Base-by-base conservation (phyloP, 2,797 vertebrate genomes). In the Knipowitschia caucasica region DNA sequence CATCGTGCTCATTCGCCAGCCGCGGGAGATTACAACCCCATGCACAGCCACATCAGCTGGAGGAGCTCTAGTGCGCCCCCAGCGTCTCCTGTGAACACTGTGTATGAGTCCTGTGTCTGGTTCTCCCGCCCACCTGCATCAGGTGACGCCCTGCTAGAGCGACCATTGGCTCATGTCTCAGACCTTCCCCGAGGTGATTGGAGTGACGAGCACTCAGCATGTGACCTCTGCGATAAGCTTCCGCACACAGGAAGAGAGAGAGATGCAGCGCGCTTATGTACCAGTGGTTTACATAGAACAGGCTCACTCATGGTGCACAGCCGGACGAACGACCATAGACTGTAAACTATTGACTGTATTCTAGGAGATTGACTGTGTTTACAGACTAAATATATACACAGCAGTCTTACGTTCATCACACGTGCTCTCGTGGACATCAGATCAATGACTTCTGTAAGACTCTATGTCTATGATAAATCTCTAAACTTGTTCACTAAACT, bases 91-190 rank as follows among this genome's bases (percentile, higher is more conserved):
- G 83, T 15, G 0, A 67, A 1, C 3, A 12, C 15, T 0, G 4
- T 84, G 46, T 43, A 58, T 78, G 0, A 0, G 64, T 69, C 72
- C 66, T 24, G 0, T 4, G 94, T 70, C 81, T 92, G 90, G 89
- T 93, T 91, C 89, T 77, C 91, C 89, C 92, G 90, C 92, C 92
- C 92, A 89, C 90, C 93, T 59, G 52, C 0, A 1, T 88, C 88
- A 88, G 90, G 86, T 88, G 92, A 92, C 40, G 53, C 83, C 90
- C 92, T 92, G 94, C 73, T 1, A 91, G 91, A 79, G 78, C 46
- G 80, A 69, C 89, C 0, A 64, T 55, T 86, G 92, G 93, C 92
- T 92, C 93, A 20, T 87, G 76, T 92, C 90, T 91, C 90, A 91
- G 90, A 90, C 89, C 90, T 92, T 91, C 90, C 91, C 90, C 88